phyloP scores from a whole-genome alignment of 1,140 invertebrate species.

The Meloidogyne floridensis region DNA sequence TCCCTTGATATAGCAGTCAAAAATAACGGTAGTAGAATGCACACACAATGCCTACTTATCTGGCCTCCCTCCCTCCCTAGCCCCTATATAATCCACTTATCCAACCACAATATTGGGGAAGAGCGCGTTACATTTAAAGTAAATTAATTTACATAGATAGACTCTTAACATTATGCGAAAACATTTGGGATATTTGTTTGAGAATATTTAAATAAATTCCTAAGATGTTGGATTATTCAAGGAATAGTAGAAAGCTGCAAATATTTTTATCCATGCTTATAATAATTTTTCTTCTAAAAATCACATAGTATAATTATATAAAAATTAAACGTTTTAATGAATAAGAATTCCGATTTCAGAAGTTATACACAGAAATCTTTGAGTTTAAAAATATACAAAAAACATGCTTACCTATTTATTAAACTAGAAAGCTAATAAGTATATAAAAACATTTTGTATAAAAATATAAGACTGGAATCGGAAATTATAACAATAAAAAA shows the following conservation, averaged over 20 bases:
- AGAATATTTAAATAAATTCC: no score
- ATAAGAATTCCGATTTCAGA: neutral
- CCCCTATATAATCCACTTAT: slow-evolving; percentile 26
- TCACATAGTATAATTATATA: neutral
- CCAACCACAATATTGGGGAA: slow-evolving; percentile 17
- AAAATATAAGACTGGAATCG: neutral
- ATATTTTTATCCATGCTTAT: no score
- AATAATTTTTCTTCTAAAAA: neutral
- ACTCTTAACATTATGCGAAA: neutral
- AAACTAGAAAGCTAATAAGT: neutral
- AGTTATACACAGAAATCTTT: neutral
- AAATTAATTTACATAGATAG: slow-evolving; percentile 4
- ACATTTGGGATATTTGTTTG: no score
- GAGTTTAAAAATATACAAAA: neutral
- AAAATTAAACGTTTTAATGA: neutral
- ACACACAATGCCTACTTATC: neutral
- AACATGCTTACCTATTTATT: neutral
- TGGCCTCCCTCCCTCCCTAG: neutral
- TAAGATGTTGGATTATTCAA: no score
- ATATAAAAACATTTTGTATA: neutral
- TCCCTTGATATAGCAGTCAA: slow-evolving; percentile 18
- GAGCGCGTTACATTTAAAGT: slow-evolving; percentile 5
- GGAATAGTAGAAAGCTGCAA: no score
- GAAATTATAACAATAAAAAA: neutral
- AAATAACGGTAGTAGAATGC: neutral